Evolutionary conservation across 2,113 vertebrate genomes (phyloP).

Genomic region (Steatornis caripensis): DNA sequence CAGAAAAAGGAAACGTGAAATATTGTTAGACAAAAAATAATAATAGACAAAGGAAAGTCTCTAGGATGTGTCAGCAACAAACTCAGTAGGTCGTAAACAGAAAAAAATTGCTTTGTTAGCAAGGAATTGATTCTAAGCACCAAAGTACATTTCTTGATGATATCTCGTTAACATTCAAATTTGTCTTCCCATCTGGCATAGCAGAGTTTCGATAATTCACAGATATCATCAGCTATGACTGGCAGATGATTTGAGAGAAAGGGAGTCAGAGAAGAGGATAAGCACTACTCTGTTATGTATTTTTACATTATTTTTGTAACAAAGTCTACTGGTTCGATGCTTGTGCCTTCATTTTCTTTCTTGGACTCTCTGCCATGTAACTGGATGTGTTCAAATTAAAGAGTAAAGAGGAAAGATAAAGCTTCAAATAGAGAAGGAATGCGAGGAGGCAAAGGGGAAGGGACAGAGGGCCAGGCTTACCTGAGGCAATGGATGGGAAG

Average conservation of each 20-base stretch:
- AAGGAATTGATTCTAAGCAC: neutral
- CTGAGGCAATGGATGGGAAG: neutral
- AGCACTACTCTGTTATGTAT: neutral
- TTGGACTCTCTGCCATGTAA: neutral
- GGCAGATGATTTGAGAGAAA: neutral
- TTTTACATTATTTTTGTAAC: neutral
- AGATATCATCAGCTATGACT: neutral
- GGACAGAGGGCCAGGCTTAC: neutral
- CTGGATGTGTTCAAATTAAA: neutral
- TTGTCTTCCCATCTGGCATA: neutral
- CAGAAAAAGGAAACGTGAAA: neutral
- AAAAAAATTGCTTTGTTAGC: neutral
- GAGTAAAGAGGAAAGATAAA: neutral
- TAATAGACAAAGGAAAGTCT: neutral
- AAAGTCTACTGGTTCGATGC: neutral
- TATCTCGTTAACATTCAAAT: neutral
- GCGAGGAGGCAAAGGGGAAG: neutral
- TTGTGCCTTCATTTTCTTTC: neutral
- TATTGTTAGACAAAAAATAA: neutral
- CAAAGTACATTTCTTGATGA: neutral
- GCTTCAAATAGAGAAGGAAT: neutral
- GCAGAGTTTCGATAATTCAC: neutral
- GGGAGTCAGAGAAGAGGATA: neutral
- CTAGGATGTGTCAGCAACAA: neutral
- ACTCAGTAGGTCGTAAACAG: neutral